Base-by-base conservation (phyloP, 2,888 invertebrate genomes). In the Paralinhomoeus sp. region DNA sequence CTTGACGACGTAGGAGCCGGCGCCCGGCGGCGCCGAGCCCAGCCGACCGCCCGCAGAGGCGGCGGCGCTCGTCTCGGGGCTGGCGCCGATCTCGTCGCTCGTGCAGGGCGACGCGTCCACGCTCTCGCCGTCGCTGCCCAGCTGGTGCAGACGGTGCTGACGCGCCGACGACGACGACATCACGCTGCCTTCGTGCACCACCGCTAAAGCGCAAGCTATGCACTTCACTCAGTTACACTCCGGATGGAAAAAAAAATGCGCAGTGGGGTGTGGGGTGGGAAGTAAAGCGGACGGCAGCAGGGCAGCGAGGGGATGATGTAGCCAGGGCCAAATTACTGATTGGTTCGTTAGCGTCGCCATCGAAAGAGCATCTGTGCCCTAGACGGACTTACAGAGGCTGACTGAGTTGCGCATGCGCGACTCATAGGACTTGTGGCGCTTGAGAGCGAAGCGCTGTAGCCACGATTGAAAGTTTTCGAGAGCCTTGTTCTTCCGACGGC, bases 111-210 rank as follows among this genome's bases (percentile, higher is more conserved):
- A 56, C 24, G 50, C 56, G 47, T 62, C 61, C 31, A 58, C 50
- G 37, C 54, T 54, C 47, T 62, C 61, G 35, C 58, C 60, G 49
- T 60, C 60, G 5, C 55, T 55, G n/a, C 60, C 61, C 36, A 60
- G 49, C 20, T 53, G n/a, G n/a, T n/a, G n/a, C n/a, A n/a, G n/a
- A n/a, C n/a, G n/a, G 27, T 27, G 27, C 7, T 27, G 12, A 9
- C 7, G 12, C 7, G 27, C 27, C 5, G 27, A 27, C 7, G 27
- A 27, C 7, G 27, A 27, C 7, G 27, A 12, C 5, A 27, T 5
- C 27, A 27, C 54, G 41, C 52, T 49, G 23, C 54, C 49, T 47
- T 60, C 60, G 48, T 62, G 59, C 24, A 60, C 60, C 21, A 60
- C 60, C 23, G 60, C 60, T 60, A 50, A 46, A 58, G n/a, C n/a